These are phyloP conservation scores for Hirtodrosophila trivittata DNA, from an alignment of 2,888 invertebrate species.

Conservation along the genomic window DNA sequence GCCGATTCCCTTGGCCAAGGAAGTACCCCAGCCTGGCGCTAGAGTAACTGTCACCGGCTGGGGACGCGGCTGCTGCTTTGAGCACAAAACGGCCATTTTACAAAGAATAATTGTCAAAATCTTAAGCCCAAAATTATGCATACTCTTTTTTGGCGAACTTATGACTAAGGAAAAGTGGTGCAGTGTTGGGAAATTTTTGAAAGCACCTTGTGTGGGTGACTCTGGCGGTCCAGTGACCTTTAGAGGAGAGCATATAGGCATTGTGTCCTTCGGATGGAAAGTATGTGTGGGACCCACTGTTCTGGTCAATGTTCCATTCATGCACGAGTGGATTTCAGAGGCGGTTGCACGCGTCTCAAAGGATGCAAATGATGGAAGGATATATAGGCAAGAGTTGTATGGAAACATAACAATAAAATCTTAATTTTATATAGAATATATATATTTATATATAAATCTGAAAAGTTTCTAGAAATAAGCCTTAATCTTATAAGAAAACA, in stretches of 20 bases:
- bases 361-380: too few relatives aligned
- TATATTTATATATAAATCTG: too few relatives aligned
- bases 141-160: conserved; percentile 62
- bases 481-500: too few relatives aligned
- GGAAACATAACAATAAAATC: too few relatives aligned
- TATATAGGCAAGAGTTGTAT: too few relatives aligned
- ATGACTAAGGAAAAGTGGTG: conserved; percentile 39
- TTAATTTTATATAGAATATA: too few relatives aligned
- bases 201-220: conserved; percentile 51
- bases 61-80: conserved; percentile 19
- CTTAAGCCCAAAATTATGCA: conserved; percentile 75
- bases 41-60: conserved; percentile 53
- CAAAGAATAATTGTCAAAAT: conserved; percentile 76
- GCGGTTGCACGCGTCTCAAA: background rate
- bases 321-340: conserved; percentile 39
- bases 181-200: conserved; percentile 16
- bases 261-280: conserved; percentile 49
- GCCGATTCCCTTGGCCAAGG: conserved; percentile 82
- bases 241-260: conserved; percentile 45
- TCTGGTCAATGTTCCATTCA: conserved; percentile 48
- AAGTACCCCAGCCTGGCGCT: conserved; percentile 39
- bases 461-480: too few relatives aligned
- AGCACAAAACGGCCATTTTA: conserved; percentile 40
- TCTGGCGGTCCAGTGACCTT: conserved; percentile 62
- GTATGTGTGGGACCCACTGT: conserved; percentile 35